These are phyloP conservation scores for Chrysoperla carnea DNA, from an alignment of 1,140 invertebrate genomes.

Conservation along the genomic window DNA sequence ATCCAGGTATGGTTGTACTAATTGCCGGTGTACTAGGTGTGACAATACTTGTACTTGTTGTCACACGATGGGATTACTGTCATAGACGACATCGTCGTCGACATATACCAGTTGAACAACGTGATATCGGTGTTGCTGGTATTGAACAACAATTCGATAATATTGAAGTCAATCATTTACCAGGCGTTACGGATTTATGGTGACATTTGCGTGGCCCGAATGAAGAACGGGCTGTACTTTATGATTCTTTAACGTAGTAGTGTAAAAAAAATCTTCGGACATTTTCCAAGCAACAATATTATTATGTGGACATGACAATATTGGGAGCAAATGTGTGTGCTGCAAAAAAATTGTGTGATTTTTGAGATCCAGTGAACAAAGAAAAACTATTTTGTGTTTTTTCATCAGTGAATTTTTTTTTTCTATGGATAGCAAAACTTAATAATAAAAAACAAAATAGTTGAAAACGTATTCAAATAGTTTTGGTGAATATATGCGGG, in stretches of 20 bases:
- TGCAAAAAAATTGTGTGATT: too few species aligned
- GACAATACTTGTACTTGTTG: constrained; percentile 20
- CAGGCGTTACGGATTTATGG: constrained; percentile 44
- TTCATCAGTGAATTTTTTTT: too few species aligned
- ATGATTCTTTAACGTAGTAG: constrained; percentile 21
- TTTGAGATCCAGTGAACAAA: too few species aligned
- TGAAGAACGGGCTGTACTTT: constrained; percentile 31
- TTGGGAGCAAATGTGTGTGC: too few species aligned
- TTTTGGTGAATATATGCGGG: too few species aligned
- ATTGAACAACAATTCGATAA: constrained; percentile 31
- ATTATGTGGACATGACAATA: too few species aligned
- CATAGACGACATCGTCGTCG: constrained; percentile 23
- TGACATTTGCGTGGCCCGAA: constrained; percentile 40
- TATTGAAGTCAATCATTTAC: constrained; percentile 47
- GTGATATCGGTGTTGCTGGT: constrained; percentile 11
- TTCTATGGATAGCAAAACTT: too few species aligned
- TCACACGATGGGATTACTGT: constrained; percentile 25
- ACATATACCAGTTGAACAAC: constrained; percentile 14
- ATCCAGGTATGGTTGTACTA: constrained; percentile 20
- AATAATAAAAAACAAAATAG: too few species aligned
- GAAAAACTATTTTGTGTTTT: too few species aligned
- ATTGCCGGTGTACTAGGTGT: constrained; percentile 16
- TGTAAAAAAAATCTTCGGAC: neutral
- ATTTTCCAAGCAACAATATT: too few species aligned
- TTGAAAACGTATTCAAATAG: too few species aligned